Evolutionary conservation across 1,140 invertebrate species (phyloP).

Genomic region (Ptiloglossa arizonensis): DNA sequence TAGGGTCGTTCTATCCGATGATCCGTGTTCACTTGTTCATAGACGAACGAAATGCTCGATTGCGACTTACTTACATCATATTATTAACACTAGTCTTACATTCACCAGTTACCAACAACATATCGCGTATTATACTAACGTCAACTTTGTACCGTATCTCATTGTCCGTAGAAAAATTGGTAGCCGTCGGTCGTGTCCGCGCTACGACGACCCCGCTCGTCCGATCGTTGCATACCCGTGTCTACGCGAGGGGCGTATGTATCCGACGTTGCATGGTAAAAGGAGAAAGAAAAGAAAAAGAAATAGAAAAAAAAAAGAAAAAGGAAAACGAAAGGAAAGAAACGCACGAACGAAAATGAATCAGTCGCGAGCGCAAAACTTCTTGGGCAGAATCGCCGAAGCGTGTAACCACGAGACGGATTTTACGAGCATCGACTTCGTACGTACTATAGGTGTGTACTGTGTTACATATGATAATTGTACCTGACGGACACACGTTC

Average conservation of each 20-base stretch:
- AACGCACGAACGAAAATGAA: neutral
- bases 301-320: too few relatives aligned
- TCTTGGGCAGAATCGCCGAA: neutral
- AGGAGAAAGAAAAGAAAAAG: too few relatives aligned
- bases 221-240: too few relatives aligned
- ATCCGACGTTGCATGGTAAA: too few relatives aligned
- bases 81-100: slow-evolving; percentile 70
- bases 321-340: too few relatives aligned
- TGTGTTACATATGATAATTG: slow-evolving; percentile 64
- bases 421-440: slow-evolving; percentile 42
- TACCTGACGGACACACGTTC: slow-evolving; percentile 70
- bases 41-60: slow-evolving; percentile 13
- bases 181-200: slow-evolving; percentile 27
- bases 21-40: neutral
- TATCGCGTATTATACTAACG: slow-evolving; percentile 57
- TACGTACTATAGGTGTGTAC: slow-evolving; percentile 46
- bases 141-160: slow-evolving; percentile 18
- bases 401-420: neutral
- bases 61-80: slow-evolving; percentile 30
- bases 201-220: slow-evolving; percentile 8
- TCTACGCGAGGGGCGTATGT: too few relatives aligned
- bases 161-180: slow-evolving; percentile 52
- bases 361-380: neutral
- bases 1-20: slow-evolving; percentile 9
- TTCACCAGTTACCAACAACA: slow-evolving; percentile 66